Evolutionary conservation across 2,113 vertebrate species (phyloP), one percentile per base, ranked within the genome.

Genomic region (Ctenomys sociabilis): DNA sequence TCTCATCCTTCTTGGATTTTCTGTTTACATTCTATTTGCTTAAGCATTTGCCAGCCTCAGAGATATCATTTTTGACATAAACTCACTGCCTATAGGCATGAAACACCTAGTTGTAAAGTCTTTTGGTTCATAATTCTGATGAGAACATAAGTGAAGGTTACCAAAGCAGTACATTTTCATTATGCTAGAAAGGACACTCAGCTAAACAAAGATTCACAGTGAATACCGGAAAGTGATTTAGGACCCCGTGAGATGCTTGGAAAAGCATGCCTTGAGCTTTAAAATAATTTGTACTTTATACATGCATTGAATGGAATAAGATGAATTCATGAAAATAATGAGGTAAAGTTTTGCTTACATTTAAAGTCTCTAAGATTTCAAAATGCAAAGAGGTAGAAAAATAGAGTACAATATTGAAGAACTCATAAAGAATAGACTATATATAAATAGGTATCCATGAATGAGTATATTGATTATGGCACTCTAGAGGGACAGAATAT

Each of bases 121-220:
- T 63, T 92, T 87, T 22, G 28, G 12, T 35, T 87, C 17, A 68
- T 40, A 40, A 5, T n/a, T 87, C 28, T 88, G 45, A 72, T 61
- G 77, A 13, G 54, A 11, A 92, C 21, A 30, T 94, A 66, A 90
- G 40, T 64, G 59, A 92, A 93, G 32, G 30, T 90, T 94, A 80
- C 40, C 52, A 96, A 90, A 80, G 82, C 68, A 94, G 21, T 49
- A 94, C 95, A 75, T 92, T 92, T 45, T 90, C 75, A 68, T 84
- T 68, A 81, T 87, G 30, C 45, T 40, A 70, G 30, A 87, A 16
- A 40, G 5, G 4, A 40, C 57, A 30, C 24, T 5, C 78, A 61
- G 21, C 30, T 72, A 84, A 92, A 68, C 24, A 83, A 90, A 90
- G 75, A 81, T 66, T 85, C 54, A 75, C 24, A 73, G 5, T 43